phyloP scores from a whole-genome alignment of 2,113 vertebrate species.

The Choloepus hoffmanni region DNA sequence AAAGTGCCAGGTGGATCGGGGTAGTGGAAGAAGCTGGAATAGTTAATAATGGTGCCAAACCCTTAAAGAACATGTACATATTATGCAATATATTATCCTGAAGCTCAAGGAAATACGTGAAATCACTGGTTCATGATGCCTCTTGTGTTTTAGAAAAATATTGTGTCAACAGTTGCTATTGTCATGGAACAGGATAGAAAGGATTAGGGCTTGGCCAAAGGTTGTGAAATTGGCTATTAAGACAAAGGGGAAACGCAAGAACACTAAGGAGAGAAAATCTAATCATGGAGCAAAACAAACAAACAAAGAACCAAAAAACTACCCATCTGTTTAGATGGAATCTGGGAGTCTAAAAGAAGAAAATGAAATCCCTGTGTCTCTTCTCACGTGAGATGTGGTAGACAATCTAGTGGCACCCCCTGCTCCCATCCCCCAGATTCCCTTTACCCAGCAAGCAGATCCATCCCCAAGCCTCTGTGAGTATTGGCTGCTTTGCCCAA shows the following conservation, averaged over 20 bases:
- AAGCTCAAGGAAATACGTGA: neutral
- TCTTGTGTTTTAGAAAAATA: neutral
- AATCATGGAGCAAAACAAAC: neutral
- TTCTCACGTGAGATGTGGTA: neutral
- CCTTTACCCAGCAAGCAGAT: neutral
- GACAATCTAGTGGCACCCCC: too few species aligned
- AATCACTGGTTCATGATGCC: neutral
- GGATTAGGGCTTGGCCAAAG: neutral
- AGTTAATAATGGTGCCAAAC: neutral
- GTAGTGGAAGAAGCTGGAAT: neutral
- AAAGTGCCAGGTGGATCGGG: neutral
- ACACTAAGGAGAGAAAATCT: neutral
- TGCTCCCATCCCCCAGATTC: fast-evolving
- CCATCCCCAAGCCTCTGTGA: neutral
- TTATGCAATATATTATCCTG: neutral
- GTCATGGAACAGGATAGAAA: neutral
- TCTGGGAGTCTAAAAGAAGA: neutral
- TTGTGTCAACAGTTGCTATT: neutral
- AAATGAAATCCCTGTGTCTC: neutral
- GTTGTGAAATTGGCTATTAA: neutral
- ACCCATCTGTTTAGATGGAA: neutral
- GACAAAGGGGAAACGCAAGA: neutral
- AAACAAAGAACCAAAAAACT: neutral
- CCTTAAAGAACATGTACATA: neutral
- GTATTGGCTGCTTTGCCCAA: neutral